These are phyloP conservation scores for Holcopasites calliopsidis DNA, from an alignment of 1,140 invertebrate genomes.

Conservation along the genomic window DNA sequence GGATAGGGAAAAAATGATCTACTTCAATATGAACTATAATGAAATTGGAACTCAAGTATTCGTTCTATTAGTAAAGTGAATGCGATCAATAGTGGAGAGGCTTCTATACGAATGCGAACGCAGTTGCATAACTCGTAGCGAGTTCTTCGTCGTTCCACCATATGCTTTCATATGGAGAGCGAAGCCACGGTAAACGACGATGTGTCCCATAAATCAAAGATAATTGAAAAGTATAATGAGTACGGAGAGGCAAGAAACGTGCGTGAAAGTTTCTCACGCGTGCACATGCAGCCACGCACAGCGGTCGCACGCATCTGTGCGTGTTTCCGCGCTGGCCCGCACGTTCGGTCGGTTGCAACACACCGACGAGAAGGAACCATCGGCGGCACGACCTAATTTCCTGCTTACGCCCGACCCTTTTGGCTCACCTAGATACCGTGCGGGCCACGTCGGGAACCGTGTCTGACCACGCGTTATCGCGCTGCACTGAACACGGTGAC, in stretches of 20 bases:
- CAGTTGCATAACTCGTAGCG: no score
- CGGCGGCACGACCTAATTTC: constrained; percentile 47
- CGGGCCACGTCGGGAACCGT: constrained; percentile 5
- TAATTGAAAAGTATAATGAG: not conserved
- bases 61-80: no score
- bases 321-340: constrained; percentile 15
- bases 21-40: no score
- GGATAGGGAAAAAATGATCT: no score
- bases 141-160: no score
- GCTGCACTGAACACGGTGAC: constrained; percentile 48
- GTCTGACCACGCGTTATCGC: constrained; percentile 25
- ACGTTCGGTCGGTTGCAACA: constrained; percentile 47
- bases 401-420: constrained; percentile 35
- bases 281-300: constrained; percentile 12
- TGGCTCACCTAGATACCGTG: constrained; percentile 35
- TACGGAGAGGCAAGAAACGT: not conserved
- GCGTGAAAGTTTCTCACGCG: not conserved
- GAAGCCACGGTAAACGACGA: no score
- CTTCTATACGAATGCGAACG: no score
- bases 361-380: constrained; percentile 3
- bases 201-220: no score
- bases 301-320: constrained; percentile 4
- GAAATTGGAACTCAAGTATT: no score
- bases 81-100: no score
- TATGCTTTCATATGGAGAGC: no score